Base-by-base conservation (phyloP, 2,888 invertebrate species). In the Ormyrus thymus region DNA sequence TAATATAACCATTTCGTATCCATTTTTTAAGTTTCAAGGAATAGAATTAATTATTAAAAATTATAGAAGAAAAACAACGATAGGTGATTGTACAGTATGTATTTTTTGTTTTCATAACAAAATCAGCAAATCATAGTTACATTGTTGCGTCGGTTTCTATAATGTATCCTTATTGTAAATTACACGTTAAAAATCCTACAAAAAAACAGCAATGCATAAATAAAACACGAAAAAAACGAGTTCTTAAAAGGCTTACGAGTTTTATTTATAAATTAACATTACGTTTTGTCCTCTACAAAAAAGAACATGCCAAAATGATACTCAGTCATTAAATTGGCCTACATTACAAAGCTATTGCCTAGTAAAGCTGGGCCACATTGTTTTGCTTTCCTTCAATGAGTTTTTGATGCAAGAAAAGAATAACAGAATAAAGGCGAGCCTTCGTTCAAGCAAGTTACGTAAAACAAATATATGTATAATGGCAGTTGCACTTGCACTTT, bases 151-250 rank as follows among this genome's bases (percentile, higher is more conserved):
- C 29, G 15, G 11, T 62, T 48, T 69, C 51, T 59, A 51, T 51
- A 75, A 43, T 46, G 61, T 64, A 66, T 64, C 66, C 61, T 80
- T 66, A 7, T 45, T 45, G 50, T 53, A 69, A 76, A 80, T 70
- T 78, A 74, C 29, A 75, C 43, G 9, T 75, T 76, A 69, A 80
- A 80, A 77, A 72, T 77, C 70, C 80, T 80, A 73, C 76, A 59
- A 69, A 76, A 73, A 78, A 80, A 76, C 69, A 72, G 73, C 58
- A 69, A 73, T 73, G 48, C 68, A 80, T 76, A 77, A 80, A 77
- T 74, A 77, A 76, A 74, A 76, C 80, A 73, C 68, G 56, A 68
- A 71, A 79, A 68, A 77, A 70, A 78, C 68, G 66, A 80, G 74
- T 74, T 51, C 74, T 71, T 64, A 71, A 74, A 74, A 70, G 70